A percentile compares a stretch with the other conserved stretches of the same genome.
Conservation (phyloP, 2,797 vertebrate species). For the Xenopus petersii region DNA sequence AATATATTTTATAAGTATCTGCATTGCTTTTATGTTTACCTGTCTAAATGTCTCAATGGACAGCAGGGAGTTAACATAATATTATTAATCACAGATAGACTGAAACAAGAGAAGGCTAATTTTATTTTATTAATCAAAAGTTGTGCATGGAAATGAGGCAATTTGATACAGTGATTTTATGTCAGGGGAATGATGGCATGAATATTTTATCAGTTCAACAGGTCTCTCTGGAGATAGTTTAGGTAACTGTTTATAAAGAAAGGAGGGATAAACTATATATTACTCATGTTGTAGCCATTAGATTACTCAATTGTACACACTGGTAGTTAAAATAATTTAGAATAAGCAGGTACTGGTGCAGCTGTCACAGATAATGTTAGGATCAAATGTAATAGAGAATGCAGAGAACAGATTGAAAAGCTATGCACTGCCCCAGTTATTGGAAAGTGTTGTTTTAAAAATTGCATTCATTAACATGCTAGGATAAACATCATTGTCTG, state of each 20-base stretch:
- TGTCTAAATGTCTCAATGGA: no score
- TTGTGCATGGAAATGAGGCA: slow-evolving; percentile 33
- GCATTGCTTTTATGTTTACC: no score
- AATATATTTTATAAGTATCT: no score
- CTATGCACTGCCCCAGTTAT: no score
- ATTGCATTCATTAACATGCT: no score
- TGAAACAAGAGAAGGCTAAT: slow-evolving; percentile 19
- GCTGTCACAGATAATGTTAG: slow-evolving; percentile 13
- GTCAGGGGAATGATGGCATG: slow-evolving; percentile 12
- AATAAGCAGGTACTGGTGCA: not conserved
- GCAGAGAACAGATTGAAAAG: no score
- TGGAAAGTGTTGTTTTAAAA: no score
- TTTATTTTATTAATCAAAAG: slow-evolving; percentile 21
- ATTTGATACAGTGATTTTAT: slow-evolving; percentile 39
- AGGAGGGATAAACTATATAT: slow-evolving; percentile 8
- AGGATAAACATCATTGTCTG: no score
- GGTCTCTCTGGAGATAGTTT: slow-evolving; percentile 14
- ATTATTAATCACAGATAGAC: slow-evolving; percentile 8
- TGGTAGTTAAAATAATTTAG: slow-evolving; percentile 25
- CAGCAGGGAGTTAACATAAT: slow-evolving; percentile 7
- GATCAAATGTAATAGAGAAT: no score
- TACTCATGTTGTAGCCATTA: slow-evolving; percentile 16
- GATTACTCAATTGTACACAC: slow-evolving; percentile 30
- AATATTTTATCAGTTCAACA: slow-evolving; percentile 39
- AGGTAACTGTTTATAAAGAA: slow-evolving; percentile 25